Percentiles rank a stretch among this genome's conserved stretches.
These are phyloP conservation scores for Molossus alvarezi DNA, from an alignment of 2,797 vertebrate species.

Conservation along the genomic window DNA sequence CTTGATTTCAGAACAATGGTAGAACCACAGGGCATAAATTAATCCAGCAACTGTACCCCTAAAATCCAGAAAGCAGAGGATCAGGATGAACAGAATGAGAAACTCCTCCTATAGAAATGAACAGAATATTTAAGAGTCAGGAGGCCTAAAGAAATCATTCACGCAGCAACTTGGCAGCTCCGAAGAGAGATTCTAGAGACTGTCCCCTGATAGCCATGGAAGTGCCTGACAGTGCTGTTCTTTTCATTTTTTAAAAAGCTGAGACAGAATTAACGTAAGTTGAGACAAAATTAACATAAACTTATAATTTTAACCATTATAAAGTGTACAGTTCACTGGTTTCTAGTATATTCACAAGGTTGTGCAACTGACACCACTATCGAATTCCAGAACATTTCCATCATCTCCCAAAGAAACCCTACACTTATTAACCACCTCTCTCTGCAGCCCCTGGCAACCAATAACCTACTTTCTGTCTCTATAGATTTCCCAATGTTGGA, in stretches of 20 bases:
- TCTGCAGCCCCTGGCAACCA: not conserved
- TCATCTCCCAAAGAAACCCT: not conserved
- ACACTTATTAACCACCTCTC: not conserved
- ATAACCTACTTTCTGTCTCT: not conserved
- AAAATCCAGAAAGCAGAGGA: not conserved
- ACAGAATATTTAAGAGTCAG: constrained; percentile 9
- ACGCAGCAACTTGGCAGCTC: not conserved
- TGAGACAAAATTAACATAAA: constrained; percentile 31
- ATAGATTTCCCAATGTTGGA: not conserved
- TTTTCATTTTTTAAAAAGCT: not conserved
- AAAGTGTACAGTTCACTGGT: not conserved
- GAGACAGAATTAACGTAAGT: not conserved
- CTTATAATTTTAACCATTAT: not conserved
- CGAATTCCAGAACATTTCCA: constrained; percentile 2
- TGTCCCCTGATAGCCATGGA: not conserved
- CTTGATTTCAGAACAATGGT: not conserved
- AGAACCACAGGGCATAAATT: not conserved
- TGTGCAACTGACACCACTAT: not conserved
- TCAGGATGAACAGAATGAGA: not conserved
- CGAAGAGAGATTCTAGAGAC: not conserved
- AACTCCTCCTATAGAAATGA: not conserved
- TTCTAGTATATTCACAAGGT: not conserved
- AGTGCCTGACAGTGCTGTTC: not conserved
- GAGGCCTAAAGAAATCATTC: not conserved
- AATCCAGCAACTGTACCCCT: not conserved